Evolutionary conservation across 2,888 invertebrate species (phyloP), one percentile per base, ranked within the genome.

Genomic region (Cinara cedri): DNA sequence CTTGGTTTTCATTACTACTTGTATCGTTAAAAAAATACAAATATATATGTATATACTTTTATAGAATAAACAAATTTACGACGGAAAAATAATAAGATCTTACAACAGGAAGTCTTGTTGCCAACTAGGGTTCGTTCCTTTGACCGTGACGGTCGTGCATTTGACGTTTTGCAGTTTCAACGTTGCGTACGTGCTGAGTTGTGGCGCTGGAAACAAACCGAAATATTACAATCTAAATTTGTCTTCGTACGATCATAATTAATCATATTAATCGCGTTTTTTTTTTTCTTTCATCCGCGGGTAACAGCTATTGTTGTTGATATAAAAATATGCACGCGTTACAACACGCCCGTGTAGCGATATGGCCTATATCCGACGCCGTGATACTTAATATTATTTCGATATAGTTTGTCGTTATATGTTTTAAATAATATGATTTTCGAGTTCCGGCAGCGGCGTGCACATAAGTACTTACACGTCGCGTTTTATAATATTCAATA

Each of bases 61-160:
- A n/a, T n/a, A n/a, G n/a, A n/a, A n/a, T n/a, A n/a, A 49, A 60
- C 11, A 6, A 34, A 60, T 66, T 34, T 44, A 55, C 42, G 4
- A 34, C 42, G n/a, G 51, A 11, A 34, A n/a, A 34, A 44, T 34
- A 60, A 63, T 21, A 19, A n/a, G 84, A 87, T 94, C 96, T 95
- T 89, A 98, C 97, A 98, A 98, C 86, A 97, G 91, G 90, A 97
- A 98, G 89, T 98, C 97, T 89, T 97, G 97, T 88, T 97, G 97
- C 97, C 97, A 98, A 87, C 94, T 93, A 86, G 98, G 98, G 88
- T 93, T 92, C 86, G 92, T 91, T 86, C 98, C 98, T 90, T 96
- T 96, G 84, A 97, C 97, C 85, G 96, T 94, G 85, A 96, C 94
- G 85, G 97, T 98, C 83, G 97, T 97, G 82, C 97, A 96, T 89